Conservation (phyloP, 2,113 vertebrate species). For the Nanorana parkeri region DNA sequence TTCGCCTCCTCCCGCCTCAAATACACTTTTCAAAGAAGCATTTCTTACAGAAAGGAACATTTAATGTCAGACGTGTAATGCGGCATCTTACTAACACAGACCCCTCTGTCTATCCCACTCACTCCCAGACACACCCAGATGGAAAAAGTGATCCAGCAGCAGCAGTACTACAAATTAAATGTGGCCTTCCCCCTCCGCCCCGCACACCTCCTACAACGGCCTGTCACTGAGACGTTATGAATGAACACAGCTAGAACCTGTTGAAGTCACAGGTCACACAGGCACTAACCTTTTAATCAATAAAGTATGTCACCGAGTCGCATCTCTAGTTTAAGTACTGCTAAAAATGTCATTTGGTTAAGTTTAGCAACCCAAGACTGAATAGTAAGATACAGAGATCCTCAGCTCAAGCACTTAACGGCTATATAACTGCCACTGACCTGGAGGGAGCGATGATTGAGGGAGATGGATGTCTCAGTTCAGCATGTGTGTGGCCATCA, state of each 20-base stretch:
- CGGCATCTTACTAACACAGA: conserved; percentile 44
- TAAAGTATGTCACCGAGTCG: conserved; percentile 3
- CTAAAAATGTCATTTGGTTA: conserved; percentile 22
- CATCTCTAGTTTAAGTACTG: not conserved
- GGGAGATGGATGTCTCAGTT: no score
- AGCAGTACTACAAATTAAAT: conserved; percentile 4
- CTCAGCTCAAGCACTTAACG: not conserved
- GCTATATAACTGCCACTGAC: not conserved
- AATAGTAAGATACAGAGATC: not conserved
- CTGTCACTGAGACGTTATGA: conserved; percentile 33
- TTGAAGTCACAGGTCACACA: conserved; percentile 8
- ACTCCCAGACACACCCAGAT: conserved; percentile 50
- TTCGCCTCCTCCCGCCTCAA: conserved; percentile 13
- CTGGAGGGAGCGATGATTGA: no score
- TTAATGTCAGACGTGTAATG: conserved; percentile 46
- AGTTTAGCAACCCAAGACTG: not conserved
- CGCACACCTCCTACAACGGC: conserved; percentile 36
- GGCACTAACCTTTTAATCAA: not conserved
- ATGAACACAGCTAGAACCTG: conserved; percentile 17
- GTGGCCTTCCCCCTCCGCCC: conserved; percentile 18
- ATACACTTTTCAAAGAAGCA: conserved; percentile 28
- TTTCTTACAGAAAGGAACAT: conserved; percentile 54
- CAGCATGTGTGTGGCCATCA: no score
- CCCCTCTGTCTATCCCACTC: conserved; percentile 50
- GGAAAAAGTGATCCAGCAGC: conserved; percentile 44